phyloP scores from a whole-genome alignment of 2,888 invertebrate genomes.

The Hypselothyrea guttata region DNA sequence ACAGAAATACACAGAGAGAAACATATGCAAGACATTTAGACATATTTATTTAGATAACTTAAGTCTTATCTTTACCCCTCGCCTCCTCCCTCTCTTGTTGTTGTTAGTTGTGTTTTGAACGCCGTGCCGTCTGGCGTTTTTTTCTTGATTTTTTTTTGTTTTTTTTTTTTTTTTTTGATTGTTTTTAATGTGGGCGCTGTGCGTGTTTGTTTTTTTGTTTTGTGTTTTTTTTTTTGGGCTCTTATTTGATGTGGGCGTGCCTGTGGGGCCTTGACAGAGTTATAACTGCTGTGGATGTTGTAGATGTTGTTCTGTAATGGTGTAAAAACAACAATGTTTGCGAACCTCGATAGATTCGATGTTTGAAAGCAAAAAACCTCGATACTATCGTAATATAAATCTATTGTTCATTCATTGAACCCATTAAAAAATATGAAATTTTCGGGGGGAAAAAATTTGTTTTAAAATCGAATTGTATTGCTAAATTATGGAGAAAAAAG shows the following conservation, averaged over 20 bases:
- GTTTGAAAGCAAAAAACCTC: too few species aligned
- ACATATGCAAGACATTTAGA: neutral
- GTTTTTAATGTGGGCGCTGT: slow-evolving; percentile 45
- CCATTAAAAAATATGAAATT: too few species aligned
- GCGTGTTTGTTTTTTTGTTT: slow-evolving; percentile 17
- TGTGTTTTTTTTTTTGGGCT: slow-evolving; percentile 33
- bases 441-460: too few species aligned
- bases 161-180: slow-evolving; percentile 25
- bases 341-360: too few species aligned
- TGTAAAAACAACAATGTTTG: too few species aligned
- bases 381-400: too few species aligned
- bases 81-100: slow-evolving; percentile 8
- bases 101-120: slow-evolving; percentile 44
- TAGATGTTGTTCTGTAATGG: slow-evolving; percentile 19
- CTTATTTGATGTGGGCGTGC: slow-evolving; percentile 36
- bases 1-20: neutral
- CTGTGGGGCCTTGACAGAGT: slow-evolving; percentile 44
- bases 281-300: slow-evolving; percentile 30
- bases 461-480: too few species aligned
- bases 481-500: too few species aligned
- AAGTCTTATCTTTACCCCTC: slow-evolving; percentile 28
- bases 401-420: too few species aligned
- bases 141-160: slow-evolving; percentile 1
- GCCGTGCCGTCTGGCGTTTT: slow-evolving; percentile 64
- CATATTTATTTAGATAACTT: slow-evolving; percentile 64